Evolutionary conservation across 2,888 invertebrate genomes (phyloP), one percentile per base, ranked within the genome.

Genomic region (Rhabditophanes sp.): DNA sequence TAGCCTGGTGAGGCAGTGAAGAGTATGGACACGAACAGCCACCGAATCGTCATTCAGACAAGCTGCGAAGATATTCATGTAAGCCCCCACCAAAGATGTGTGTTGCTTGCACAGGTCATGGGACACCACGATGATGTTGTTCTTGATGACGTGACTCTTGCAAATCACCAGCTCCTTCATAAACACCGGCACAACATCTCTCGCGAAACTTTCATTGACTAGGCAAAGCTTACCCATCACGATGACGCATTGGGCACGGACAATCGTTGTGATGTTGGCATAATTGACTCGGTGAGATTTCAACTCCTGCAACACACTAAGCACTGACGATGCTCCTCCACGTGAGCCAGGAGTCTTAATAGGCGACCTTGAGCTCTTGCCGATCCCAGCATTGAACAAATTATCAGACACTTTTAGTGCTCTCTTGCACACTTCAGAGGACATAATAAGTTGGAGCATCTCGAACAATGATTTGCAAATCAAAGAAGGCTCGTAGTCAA

Each of bases 1-100:
- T 12, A 80, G 71, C 14, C 74, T 72, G 1, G 78, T 78, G 39
- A 80, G 70, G 17, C 76, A 69, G 12, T 75, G 73, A 23, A 78
- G 70, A 8, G 78, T 76, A 33, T 75, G 73, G 39, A 75, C 73
- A n/a, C 79, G 72, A 30, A 80, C 73, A 26, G 69, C 57, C 0
- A 71, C 62, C 43, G 73, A 70, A 0, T 69, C 59, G 36, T 72
- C 72, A 42, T 72, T 72, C 61, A 80, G 70, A 58, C 78, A 77
- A 70, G 7, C 71, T 68, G 46, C 79, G 66, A 53, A 75, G 73
- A 11, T 75, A 73, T 64, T 39, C 5, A 42, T 33, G 39, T 58
- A 50, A 6, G 44, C 39, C 25, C 53, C 50, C 3, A 56, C 53
- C 30, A 49, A 33, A 7, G 41, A 37, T 6, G 53, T 58, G 35